Evolutionary conservation across 1,140 invertebrate genomes (phyloP), one percentile per base, ranked within the genome.

Genomic region (Pentalonia nigronervosa): DNA sequence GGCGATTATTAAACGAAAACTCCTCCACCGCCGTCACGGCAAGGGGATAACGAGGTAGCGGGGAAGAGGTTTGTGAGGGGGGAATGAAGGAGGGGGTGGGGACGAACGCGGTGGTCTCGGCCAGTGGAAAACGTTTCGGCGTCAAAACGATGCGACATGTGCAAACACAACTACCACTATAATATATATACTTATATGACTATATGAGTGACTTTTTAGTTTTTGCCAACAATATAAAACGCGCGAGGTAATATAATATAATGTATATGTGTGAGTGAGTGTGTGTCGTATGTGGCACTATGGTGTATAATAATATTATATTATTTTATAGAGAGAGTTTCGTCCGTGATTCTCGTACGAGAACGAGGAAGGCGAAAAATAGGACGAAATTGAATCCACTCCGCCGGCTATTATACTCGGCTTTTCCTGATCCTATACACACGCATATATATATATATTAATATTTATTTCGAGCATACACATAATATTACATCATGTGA

Each of bases 1-100:
- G 45, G 81, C 34, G 91, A 53, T 92, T 92, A 92, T 92, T 83
- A 92, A 92, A 92, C 91, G 91, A 83, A 92, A 56, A 92, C 76
- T 34, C 47, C 34, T 56, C 25, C 3, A 34, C n/a, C 14, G 25
- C 20, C 84, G 84, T 47, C 83, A 25, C 1, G 1, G 30, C 6
- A 17, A n/a, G 30, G 30, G 60, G 30, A 30, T 23, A 7, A 25
- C 41, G 8, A 84, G 23, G 1, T 4, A 2, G 14, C 7, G 17
- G 23, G 23, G 23, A 36, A 84, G 23, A 7, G 21, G 7, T 25
- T 2, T 0, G 17, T 0, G 36, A 9, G 21, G 20, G 1, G 36
- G 36, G 1, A 7, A 20, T 0, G 81, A 21, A 83, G 34, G 50
- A 14, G 47, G 7, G 14, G 47, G 8, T 0, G 47, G 76, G 34